Conservation (phyloP, 1,140 invertebrate species). For the Pseudomyrmex sp. region DNA sequence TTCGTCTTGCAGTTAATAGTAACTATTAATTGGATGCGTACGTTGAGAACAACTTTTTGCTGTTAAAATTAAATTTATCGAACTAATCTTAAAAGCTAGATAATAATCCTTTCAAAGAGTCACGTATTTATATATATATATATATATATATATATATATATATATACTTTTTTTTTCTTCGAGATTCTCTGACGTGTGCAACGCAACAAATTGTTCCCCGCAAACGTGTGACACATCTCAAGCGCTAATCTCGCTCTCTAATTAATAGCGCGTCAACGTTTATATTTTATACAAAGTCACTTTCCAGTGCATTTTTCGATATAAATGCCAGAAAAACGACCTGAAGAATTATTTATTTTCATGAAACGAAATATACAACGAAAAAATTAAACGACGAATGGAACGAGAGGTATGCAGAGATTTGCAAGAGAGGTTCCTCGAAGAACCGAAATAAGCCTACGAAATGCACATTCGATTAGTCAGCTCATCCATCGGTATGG, state of each 20-base stretch:
- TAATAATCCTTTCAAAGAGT: background rate
- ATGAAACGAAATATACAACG: constrained; percentile 38
- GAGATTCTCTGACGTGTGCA: constrained; percentile 7
- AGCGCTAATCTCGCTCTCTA: background rate
- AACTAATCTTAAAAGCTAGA: background rate
- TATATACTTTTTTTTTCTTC: background rate
- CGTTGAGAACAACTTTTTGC: too few relatives aligned
- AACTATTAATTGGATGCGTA: background rate
- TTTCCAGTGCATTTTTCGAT: background rate
- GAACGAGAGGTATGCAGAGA: constrained; percentile 3
- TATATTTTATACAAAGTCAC: background rate
- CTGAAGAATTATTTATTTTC: constrained; percentile 52
- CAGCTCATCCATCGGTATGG: constrained; percentile 44
- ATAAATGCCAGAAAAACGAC: background rate
- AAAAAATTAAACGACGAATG: constrained; percentile 43
- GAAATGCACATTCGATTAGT: constrained; percentile 55
- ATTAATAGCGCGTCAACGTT: constrained; percentile 27
- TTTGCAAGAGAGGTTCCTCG: constrained; percentile 46
- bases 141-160: background rate
- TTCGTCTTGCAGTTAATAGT: background rate
- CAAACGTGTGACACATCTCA: background rate
- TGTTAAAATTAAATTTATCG: background rate
- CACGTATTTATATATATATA: background rate
- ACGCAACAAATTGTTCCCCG: constrained; percentile 13
- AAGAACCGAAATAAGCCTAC: constrained; percentile 51